A percentile compares a stretch with the other conserved stretches of the same genome.
Conservation (phyloP, 2,797 vertebrate genomes). For the Pseudochaenichthys georgianus region DNA sequence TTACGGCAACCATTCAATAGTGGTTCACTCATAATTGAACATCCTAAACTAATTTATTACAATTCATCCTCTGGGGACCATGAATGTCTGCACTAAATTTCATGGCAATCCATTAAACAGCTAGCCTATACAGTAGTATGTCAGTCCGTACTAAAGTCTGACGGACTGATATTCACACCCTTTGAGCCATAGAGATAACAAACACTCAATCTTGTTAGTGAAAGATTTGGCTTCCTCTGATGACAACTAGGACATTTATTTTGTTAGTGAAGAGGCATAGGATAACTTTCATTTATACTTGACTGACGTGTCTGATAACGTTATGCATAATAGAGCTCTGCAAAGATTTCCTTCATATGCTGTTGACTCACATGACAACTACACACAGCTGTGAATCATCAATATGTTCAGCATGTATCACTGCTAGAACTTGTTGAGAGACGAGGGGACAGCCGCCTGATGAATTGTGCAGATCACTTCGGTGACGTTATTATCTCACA, state of each 20-base stretch:
- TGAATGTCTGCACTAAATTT: background rate
- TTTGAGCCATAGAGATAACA: background rate
- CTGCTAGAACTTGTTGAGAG: slow-evolving; percentile 66
- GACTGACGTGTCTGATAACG: background rate
- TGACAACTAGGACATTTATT: background rate
- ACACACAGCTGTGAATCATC: slow-evolving; percentile 65
- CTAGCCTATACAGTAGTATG: background rate
- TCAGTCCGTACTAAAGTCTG: background rate
- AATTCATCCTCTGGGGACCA: background rate
- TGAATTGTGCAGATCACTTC: slow-evolving; percentile 40
- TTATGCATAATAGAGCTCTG: background rate
- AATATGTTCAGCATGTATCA: slow-evolving; percentile 56
- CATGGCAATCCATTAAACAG: background rate
- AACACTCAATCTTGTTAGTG: background rate
- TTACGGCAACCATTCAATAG: too few relatives aligned
- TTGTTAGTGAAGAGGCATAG: background rate
- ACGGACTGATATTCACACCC: background rate
- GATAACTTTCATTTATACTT: background rate
- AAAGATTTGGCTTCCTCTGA: background rate
- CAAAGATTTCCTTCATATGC: slow-evolving; percentile 8
- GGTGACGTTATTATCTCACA: slow-evolving; percentile 50
- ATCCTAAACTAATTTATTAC: too few relatives aligned
- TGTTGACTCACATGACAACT: background rate
- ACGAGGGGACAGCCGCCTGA: slow-evolving; percentile 52
- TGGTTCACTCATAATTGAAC: too few relatives aligned